phyloP scores from a whole-genome alignment of 2,113 vertebrate species.

The Petromus typicus region DNA sequence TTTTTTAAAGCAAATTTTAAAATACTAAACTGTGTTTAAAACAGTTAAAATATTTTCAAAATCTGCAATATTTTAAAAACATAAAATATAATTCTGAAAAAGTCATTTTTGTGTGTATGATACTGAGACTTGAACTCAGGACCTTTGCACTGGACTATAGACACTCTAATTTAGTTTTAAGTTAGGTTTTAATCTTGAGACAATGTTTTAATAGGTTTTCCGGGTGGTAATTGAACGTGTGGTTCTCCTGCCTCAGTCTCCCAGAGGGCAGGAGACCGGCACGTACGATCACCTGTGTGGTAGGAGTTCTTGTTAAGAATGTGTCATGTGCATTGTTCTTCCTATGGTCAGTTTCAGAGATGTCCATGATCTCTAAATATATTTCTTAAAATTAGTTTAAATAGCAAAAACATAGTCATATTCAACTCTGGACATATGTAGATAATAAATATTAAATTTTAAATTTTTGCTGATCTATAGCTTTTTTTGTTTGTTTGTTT shows the following conservation, averaged over 20 bases:
- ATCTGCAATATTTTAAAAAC: not conserved
- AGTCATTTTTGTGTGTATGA: not conserved
- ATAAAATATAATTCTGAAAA: constrained; percentile 6
- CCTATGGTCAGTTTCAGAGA: not conserved
- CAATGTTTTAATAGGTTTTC: not conserved
- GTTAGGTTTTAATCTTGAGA: not conserved
- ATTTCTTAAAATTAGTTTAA: not conserved
- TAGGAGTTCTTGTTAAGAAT: not conserved
- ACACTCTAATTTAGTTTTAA: not conserved
- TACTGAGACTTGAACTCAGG: not conserved
- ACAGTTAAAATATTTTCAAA: not conserved
- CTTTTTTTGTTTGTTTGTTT: too few relatives aligned
- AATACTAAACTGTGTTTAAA: not conserved
- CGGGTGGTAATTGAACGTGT: not conserved
- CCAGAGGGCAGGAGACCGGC: not conserved
- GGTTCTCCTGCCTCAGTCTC: not conserved
- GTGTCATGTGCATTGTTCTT: not conserved
- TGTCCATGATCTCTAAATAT: not conserved
- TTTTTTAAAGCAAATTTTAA: not conserved
- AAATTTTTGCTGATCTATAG: too few relatives aligned
- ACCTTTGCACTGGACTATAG: not conserved
- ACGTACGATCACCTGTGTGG: too few relatives aligned
- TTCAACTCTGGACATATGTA: not conserved
- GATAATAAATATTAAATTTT: not conserved
- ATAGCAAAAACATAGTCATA: not conserved